Evolutionary conservation across 30 jellyfish, hydroid and myxozoan genomes (phyloP), one percentile per base, ranked within the genome.

Genomic region (Aurelia coerulea): DNA sequence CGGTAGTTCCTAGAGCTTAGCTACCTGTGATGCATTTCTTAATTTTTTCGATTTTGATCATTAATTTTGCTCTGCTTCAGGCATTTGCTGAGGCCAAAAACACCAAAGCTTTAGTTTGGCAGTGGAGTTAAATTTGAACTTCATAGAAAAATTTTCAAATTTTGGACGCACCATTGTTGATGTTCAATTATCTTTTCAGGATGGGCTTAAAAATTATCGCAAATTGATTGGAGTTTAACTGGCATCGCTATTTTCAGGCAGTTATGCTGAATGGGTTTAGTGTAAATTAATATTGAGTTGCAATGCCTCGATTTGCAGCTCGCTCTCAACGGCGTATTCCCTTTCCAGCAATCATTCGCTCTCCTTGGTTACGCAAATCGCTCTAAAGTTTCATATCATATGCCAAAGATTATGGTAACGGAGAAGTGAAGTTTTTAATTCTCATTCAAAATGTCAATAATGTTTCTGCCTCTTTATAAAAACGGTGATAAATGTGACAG

Each of bases 311-410:
- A 16, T 53, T 53, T 53, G 65, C 65, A 53, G 65, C 16, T 53
- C 65, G 65, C 65, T 53, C 65, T 53, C 65, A 53, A 53, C 65
- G 65, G 65, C 65, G 15, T 53, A 53, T 53, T 53, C 65, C 65
- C 65, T 16, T 53, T 53, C 65, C 65, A 53, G 65, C 16, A 53
- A 16, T 53, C 65, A 53, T 53, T 53, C 65, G 65, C 65, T 53
- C 65, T 53, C 65, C 16, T 53, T 53, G 65, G 65, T 53, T 53
- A 53, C 16, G 65, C 65, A 53, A 9, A 53, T 53, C 16, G 65
- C 65, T 53, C 65, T 53, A 53, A 53, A 53, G 65, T 53, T 53
- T 53, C 65, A 53, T 53, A 53, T 53, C 65, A 53, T 53, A 53
- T 53, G 65, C 65, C 65, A 53, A 53, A 53, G 65, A 53, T 53